Evolutionary conservation across 2,888 invertebrate species (phyloP), one percentile per base, ranked within the genome.

Genomic region (Ectobius pallidus): DNA sequence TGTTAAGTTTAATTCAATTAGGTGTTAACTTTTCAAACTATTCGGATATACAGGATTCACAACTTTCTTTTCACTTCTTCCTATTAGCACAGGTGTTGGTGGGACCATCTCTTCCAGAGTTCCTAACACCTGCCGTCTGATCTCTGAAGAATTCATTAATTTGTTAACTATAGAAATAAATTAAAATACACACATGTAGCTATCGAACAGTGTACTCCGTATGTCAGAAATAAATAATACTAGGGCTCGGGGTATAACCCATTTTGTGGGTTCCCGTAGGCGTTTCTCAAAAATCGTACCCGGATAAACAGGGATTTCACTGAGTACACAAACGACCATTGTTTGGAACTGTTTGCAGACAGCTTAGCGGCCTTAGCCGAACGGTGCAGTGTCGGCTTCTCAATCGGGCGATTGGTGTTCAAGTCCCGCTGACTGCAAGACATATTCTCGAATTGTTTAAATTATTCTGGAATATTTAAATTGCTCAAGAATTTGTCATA

Each of bases 391-490:
- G 20, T 22, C 20, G 16, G 22, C 27, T 52, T 52, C 52, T 52
- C 20, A 22, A 52, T 52, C 22, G 0, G 52, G 52, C 6, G 16
- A 52, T 52, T 52, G 18, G 9, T 1, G 52, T 14, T 6, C 6
- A 2, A 22, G 20, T 2, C 3, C 52, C 20, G 1, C 16, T 52
- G 52, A 22, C 22, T 18, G 52, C 6, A 52, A 52, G 20, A 52
- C 52, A 52, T 18, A 20, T 52, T 6, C 52, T 52, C 18, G 16
- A 6, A 52, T 52, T 6, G 16, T 52, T 20, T 18, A n/a, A 52
- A 52, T 16, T 52, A 7, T 52, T 52, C 52, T 52, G 52, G 52
- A 4, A 52, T 52, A 52, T 52, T 49, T 52, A n/a, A 52, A 52
- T 18, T 52, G 3, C 20, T 52, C 9, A 1, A 52, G 9, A 6